Conservation (phyloP, 2,113 vertebrate genomes). For the Pseudorhombus dupliciocellatus region DNA sequence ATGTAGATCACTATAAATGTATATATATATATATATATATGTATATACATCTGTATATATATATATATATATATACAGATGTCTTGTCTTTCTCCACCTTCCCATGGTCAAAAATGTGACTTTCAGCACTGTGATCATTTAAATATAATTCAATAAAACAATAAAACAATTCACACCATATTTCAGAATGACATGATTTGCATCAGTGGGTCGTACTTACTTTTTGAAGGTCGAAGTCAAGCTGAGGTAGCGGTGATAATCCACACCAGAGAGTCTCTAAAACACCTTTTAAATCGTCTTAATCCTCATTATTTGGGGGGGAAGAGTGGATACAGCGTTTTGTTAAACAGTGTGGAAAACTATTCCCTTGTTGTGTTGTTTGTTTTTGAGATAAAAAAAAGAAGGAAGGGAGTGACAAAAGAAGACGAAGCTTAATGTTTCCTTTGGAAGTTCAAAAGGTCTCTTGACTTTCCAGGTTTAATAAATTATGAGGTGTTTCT, state of each 20-base stretch:
- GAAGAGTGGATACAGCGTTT: constrained; percentile 61
- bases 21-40: background rate
- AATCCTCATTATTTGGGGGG: constrained; percentile 69
- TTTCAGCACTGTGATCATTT: constrained; percentile 15
- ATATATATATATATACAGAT: background rate
- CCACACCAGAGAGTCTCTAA: constrained; percentile 70
- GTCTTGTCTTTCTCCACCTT: constrained; percentile 7
- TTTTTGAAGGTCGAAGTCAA: constrained; percentile 82
- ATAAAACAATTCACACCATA: background rate
- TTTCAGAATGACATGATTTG: background rate
- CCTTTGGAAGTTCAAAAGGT: constrained; percentile 74
- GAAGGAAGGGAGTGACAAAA: constrained; percentile 37
- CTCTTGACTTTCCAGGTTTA: constrained; percentile 68
- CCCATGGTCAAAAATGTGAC: background rate
- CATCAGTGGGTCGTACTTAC: constrained; percentile 72
- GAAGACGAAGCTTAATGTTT: constrained; percentile 60
- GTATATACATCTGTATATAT: too few relatives aligned
- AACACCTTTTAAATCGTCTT: constrained; percentile 64
- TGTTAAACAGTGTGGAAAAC: constrained; percentile 25
- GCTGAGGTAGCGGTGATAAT: constrained; percentile 80
- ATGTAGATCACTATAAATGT: background rate
- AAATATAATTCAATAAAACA: too few relatives aligned
- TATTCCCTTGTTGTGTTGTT: constrained; percentile 45
- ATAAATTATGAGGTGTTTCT: constrained; percentile 81
- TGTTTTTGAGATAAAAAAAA: constrained; percentile 32